These are phyloP conservation scores for Hemibagrus wyckioides DNA, from an alignment of 2,113 vertebrate genomes.

Conservation along the genomic window DNA sequence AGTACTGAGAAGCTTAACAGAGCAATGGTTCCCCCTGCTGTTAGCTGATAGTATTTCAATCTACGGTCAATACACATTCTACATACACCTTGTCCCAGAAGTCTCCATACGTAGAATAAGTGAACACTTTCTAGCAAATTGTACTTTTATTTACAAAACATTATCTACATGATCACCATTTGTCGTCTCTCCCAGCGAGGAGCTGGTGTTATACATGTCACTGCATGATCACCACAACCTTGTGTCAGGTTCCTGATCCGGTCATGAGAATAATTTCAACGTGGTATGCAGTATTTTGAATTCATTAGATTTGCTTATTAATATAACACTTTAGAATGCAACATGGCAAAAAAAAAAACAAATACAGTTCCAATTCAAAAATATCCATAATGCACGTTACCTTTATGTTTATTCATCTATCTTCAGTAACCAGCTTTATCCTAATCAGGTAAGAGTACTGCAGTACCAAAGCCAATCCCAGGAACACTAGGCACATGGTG, in stretches of 20 bases:
- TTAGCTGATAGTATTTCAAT: constrained; percentile 7
- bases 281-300: no score
- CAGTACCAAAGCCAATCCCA: background rate
- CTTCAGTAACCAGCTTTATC: background rate
- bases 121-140: no score
- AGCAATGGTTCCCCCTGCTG: constrained; percentile 46
- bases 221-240: no score
- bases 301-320: background rate
- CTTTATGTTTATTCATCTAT: background rate
- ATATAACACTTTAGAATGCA: background rate
- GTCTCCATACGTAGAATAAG: no score
- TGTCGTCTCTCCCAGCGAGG: no score
- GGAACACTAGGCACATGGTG: background rate
- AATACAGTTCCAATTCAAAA: background rate
- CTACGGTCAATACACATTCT: background rate
- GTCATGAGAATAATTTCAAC: no score
- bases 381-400: background rate
- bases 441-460: background rate
- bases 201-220: no score
- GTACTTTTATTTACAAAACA: no score
- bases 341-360: background rate
- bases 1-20: background rate
- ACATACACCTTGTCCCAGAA: background rate
- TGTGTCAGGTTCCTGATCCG: no score
- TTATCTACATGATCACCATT: no score